Evolutionary conservation across 1,140 invertebrate genomes (phyloP).

Genomic region (Drosophila miranda): DNA sequence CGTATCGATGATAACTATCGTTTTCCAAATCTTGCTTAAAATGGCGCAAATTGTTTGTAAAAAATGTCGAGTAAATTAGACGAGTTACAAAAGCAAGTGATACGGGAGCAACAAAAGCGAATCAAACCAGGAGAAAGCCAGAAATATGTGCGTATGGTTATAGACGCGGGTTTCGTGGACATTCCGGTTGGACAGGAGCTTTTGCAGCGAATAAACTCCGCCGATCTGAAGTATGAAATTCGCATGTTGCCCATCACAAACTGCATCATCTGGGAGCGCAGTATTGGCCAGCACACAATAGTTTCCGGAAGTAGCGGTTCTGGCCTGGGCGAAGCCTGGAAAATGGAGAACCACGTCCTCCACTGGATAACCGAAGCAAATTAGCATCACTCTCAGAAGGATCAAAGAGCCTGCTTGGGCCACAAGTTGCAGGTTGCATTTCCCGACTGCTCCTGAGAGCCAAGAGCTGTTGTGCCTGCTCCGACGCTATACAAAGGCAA

Average conservation of each 20-base stretch:
- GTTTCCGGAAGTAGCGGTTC: neutral
- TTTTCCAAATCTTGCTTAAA: constrained; percentile 7
- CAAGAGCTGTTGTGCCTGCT: constrained; percentile 84
- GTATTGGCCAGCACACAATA: constrained; percentile 61
- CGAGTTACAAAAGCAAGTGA: constrained; percentile 72
- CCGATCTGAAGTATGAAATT: constrained; percentile 58
- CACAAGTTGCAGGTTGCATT: constrained; percentile 41
- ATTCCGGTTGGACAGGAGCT: constrained; percentile 49
- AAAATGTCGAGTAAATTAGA: constrained; percentile 58
- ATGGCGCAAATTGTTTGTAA: constrained; percentile 19
- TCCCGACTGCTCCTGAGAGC: constrained; percentile 24
- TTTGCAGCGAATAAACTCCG: constrained; percentile 25
- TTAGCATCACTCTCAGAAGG: constrained; percentile 38
- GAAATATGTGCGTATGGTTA: constrained; percentile 83
- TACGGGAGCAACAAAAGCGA: constrained; percentile 73
- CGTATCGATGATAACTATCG: neutral
- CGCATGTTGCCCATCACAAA: constrained; percentile 41
- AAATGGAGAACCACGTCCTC: constrained; percentile 56
- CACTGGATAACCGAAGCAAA: constrained; percentile 35
- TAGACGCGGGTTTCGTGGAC: constrained; percentile 78
- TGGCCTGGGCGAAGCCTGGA: constrained; percentile 60
- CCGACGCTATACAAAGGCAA: constrained; percentile 86
- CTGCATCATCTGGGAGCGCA: constrained; percentile 83
- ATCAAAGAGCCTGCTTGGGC: constrained; percentile 38
- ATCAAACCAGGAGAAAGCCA: constrained; percentile 83